A percentile compares a stretch with the other conserved stretches of the same genome.
phyloP scores from a whole-genome alignment of 2,888 invertebrate species.

The Axea sp. region DNA sequence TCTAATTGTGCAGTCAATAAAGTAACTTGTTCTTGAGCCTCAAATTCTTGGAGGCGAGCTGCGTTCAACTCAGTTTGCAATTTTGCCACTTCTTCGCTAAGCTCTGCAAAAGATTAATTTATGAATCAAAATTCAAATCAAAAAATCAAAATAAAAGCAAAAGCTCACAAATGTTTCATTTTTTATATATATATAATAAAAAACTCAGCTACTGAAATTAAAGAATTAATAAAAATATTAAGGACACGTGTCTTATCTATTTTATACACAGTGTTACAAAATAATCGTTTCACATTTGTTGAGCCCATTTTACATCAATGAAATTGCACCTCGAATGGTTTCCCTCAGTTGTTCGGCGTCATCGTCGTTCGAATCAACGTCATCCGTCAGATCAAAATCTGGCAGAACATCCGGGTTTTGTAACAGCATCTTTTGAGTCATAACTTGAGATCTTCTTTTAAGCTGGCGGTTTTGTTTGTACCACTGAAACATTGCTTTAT shows the following conservation, averaged over 20 bases:
- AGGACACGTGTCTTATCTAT: too few relatives aligned
- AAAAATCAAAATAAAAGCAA: too few relatives aligned
- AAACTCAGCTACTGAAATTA: too few relatives aligned
- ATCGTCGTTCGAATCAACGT: constrained; percentile 75
- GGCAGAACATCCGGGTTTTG: constrained; percentile 81
- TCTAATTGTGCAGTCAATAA: constrained; percentile 79
- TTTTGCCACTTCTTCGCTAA: constrained; percentile 84
- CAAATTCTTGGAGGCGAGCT: constrained; percentile 85
- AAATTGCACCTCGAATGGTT: constrained; percentile 83
- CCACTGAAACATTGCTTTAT: too few relatives aligned
- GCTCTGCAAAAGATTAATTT: constrained; percentile 76
- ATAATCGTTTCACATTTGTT: too few relatives aligned
- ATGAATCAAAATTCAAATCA: constrained; percentile 3
- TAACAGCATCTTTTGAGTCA: constrained; percentile 82
- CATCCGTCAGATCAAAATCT: constrained; percentile 75
- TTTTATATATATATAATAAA: too few relatives aligned
- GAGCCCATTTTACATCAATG: too few relatives aligned
- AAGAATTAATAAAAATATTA: too few relatives aligned
- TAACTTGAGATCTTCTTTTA: constrained; percentile 84
- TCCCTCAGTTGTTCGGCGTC: constrained; percentile 86
- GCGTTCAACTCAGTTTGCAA: constrained; percentile 85
- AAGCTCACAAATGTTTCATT: too few relatives aligned
- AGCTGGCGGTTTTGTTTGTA: constrained; percentile 88
- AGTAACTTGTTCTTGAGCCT: constrained; percentile 83
- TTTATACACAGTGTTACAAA: too few relatives aligned